A percentile compares a stretch with the other conserved stretches of the same genome.
These are phyloP conservation scores for Ganaspis brasiliensis DNA, from an alignment of 2,888 invertebrate species.

Conservation along the genomic window DNA sequence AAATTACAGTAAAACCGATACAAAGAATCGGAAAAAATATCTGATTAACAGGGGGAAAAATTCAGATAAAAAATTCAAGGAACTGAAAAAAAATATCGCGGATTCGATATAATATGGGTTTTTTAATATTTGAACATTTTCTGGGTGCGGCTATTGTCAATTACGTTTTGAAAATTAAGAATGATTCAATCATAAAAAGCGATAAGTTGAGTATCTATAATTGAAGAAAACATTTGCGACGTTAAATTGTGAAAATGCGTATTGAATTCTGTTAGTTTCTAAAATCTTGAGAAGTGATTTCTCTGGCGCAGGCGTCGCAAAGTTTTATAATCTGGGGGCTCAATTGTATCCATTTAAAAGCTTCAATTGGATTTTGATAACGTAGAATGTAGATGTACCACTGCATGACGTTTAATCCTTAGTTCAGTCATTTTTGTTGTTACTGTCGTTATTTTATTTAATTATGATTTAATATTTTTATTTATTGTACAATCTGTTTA, in stretches of 20 bases:
- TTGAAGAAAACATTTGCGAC: not conserved
- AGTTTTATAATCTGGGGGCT: not conserved
- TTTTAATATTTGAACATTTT: not conserved
- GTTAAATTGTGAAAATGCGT: not conserved
- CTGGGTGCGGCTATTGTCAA: not conserved
- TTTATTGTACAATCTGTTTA: too few species aligned
- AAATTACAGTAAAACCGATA: too few species aligned
- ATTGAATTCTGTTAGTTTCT: not conserved
- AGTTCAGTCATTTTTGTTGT: not conserved
- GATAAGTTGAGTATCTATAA: not conserved
- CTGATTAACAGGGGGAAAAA: too few species aligned
- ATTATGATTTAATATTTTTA: not conserved
- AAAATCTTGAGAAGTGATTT: not conserved
- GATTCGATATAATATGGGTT: not conserved
- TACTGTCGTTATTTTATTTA: not conserved
- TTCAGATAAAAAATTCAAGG: too few species aligned
- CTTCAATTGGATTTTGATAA: slow-evolving; percentile 1
- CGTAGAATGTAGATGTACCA: not conserved
- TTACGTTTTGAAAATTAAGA: not conserved
- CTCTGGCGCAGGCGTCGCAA: not conserved
- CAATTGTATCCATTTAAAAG: not conserved
- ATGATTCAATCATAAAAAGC: not conserved
- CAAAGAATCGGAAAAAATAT: too few species aligned
- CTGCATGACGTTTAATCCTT: slow-evolving; percentile 7
- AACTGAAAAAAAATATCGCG: too few species aligned